Conservation (phyloP, 2,888 invertebrate species). For the Escarpia spicata region DNA sequence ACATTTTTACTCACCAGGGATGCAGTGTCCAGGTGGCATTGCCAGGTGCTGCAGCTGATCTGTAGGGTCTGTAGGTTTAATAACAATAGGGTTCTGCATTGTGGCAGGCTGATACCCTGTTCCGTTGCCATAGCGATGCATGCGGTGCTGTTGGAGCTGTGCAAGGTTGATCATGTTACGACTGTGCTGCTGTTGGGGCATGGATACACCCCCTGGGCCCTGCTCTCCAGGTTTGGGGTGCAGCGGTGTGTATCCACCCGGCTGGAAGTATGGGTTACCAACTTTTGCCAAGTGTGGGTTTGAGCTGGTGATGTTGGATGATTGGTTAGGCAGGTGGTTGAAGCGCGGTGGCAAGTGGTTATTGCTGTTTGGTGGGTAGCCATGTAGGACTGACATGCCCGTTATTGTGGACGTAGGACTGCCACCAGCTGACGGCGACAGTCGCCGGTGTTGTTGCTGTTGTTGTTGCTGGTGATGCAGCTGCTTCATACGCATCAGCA, state of each 20-base stretch:
- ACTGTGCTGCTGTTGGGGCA: constrained; percentile 25
- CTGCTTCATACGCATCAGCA: constrained; percentile 26
- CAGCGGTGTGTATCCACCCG: constrained; percentile 18
- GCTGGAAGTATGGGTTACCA: not conserved
- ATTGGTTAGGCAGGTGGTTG: constrained; percentile 37
- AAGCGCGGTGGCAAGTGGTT: constrained; percentile 8
- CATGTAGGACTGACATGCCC: constrained; percentile 8
- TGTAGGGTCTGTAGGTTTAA: not conserved
- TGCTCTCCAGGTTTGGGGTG: constrained; percentile 23
- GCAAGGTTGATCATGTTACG: constrained; percentile 36
- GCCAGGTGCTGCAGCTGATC: not conserved
- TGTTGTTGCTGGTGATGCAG: constrained; percentile 31
- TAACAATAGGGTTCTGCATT: not conserved
- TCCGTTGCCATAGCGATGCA: constrained; percentile 24
- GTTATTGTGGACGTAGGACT: constrained; percentile 7
- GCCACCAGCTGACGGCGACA: constrained; percentile 30
- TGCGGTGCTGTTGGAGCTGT: constrained; percentile 39
- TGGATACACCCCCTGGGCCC: constrained; percentile 21
- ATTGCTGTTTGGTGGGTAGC: constrained; percentile 24
- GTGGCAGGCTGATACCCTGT: not conserved
- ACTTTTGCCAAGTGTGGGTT: constrained; percentile 30
- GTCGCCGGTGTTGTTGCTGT: constrained; percentile 34
- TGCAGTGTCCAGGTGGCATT: not conserved
- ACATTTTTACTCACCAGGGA: not conserved
- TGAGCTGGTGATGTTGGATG: constrained; percentile 38